Conservation (phyloP, 2,113 vertebrate genomes). For the Callopanchax toddi region DNA sequence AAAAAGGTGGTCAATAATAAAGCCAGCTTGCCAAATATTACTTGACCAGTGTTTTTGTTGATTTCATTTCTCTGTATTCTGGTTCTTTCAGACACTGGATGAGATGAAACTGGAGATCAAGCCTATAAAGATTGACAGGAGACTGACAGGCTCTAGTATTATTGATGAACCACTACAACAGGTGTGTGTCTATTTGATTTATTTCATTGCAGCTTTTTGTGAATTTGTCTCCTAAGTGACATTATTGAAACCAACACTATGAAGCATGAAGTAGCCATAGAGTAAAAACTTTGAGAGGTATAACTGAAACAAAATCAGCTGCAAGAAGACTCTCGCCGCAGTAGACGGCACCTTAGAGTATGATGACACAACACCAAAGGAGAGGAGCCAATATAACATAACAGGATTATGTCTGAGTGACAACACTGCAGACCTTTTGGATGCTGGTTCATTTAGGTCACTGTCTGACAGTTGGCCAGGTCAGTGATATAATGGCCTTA, state of each 20-base stretch:
- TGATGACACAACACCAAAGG: neutral
- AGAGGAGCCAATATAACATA: conserved; percentile 8
- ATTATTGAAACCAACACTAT: too few species aligned
- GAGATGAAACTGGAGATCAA: conserved; percentile 93
- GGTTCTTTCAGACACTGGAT: conserved; percentile 87
- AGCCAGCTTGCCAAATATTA: neutral
- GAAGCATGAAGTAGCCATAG: too few species aligned
- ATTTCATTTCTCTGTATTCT: conserved; percentile 21
- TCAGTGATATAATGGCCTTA: conserved; percentile 9
- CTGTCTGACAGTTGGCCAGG: conserved; percentile 24
- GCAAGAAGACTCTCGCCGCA: too few species aligned
- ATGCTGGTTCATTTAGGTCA: conserved; percentile 4
- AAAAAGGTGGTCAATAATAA: too few species aligned
- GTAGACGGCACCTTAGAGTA: too few species aligned
- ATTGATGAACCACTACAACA: conserved; percentile 99
- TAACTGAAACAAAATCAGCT: too few species aligned
- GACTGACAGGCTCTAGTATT: conserved; percentile 95
- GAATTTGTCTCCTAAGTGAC: too few species aligned
- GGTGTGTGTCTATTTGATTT: conserved; percentile 79
- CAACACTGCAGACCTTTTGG: conserved; percentile 20
- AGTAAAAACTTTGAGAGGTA: too few species aligned
- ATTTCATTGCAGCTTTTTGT: too few species aligned
- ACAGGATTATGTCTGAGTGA: conserved; percentile 19
- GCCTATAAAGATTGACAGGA: conserved; percentile 94
- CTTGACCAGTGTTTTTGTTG: neutral